A percentile compares a stretch with the other conserved stretches of the same genome.
Conservation (phyloP, 2,113 vertebrate genomes). For the Crotalus horridus region DNA sequence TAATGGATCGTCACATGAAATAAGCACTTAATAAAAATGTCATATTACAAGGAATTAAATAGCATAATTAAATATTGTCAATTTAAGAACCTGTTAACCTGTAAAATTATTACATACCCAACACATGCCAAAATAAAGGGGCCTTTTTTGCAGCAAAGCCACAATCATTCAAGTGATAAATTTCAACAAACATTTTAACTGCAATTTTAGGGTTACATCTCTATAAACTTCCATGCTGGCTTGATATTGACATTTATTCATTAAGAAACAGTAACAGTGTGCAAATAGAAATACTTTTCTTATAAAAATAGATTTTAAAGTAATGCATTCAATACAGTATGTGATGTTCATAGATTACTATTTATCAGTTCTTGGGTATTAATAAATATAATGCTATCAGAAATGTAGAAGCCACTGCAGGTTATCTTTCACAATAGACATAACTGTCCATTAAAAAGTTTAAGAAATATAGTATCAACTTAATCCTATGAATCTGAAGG, state of each 20-base stretch:
- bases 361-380: not conserved
- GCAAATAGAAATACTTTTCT: not conserved
- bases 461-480: not conserved
- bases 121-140: slow-evolving; percentile 57
- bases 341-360: slow-evolving; percentile 12
- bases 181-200: slow-evolving; percentile 22
- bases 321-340: not conserved
- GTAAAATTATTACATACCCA: slow-evolving; percentile 55
- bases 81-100: slow-evolving; percentile 44
- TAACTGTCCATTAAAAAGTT: slow-evolving; percentile 8
- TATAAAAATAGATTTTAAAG: not conserved
- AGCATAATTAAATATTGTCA: slow-evolving; percentile 51
- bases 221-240: not conserved
- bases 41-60: slow-evolving; percentile 62
- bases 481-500: not conserved
- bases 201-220: not conserved
- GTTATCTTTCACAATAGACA: slow-evolving; percentile 14
- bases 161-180: slow-evolving; percentile 18
- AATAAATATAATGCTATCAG: not conserved
- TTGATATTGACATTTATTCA: not conserved
- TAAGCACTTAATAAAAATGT: not conserved
- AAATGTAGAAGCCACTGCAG: not conserved
- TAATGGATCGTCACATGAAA: not conserved
- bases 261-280: not conserved
- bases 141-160: not conserved